Evolutionary conservation across 2,113 vertebrate species (phyloP), one percentile per base, ranked within the genome.

Genomic region (Callipepla squamata): DNA sequence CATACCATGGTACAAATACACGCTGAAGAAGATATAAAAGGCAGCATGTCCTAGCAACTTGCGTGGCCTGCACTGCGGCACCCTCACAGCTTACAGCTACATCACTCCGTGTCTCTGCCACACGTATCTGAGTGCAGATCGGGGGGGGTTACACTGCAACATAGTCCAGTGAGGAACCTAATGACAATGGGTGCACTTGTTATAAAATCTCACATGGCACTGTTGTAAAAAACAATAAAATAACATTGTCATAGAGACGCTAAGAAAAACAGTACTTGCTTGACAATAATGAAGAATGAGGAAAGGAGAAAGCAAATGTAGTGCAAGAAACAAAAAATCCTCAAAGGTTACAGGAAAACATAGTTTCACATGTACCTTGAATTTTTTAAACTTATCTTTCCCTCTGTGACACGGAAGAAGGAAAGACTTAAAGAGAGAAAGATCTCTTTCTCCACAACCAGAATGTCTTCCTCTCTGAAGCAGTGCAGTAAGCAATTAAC

Each of bases 401-500:
- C 6, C 9, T 10, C 4, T 6, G 2, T 65, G 28, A 47, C 9
- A 28, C 3, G 6, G 32, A 48, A 72, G 18, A 26, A 73, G 28
- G 36, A 85, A 74, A n/a, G 25, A 18, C 69, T 72, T 86, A 48
- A 79, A 78, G 65, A 55, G n/a, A 63, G 36, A 93, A 72, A 11
- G 38, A 61, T 72, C 45, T 58, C 62, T 90, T 87, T 79, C 65
- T 68, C 61, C 53, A 42, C 61, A 89, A 61, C 50, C 74, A 68
- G 68, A 92, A 72, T 68, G 22, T 14, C 40, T 74, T 89, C 53
- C 57, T 69, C 34, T 77, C 51, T 40, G 62, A 82, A 94, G 63
- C 4, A 90, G 47, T 23, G 53, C 14, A 38, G 53, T 91, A 89
- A 51, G 55, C 69, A 80, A 93, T 95, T 94, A 96, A 83, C 80